Conservation (phyloP, 2,113 vertebrate genomes). For the Mustelus asterias region DNA sequence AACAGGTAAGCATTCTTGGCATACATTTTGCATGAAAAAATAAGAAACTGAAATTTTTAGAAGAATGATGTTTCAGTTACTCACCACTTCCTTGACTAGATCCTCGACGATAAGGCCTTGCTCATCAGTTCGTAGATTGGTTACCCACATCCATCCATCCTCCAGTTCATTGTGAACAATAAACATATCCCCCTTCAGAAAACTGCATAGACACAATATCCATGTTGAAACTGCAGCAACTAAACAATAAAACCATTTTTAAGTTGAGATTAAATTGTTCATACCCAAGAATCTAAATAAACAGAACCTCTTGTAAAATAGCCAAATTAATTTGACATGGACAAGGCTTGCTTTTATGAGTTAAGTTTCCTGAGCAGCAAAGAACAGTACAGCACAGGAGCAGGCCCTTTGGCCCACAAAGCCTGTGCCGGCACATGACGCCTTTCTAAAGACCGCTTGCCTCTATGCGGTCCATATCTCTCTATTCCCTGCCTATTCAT, state of each 20-base stretch:
- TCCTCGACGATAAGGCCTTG: conserved; percentile 97
- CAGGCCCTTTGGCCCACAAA: too few relatives aligned
- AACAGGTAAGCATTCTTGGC: too few relatives aligned
- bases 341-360: not conserved
- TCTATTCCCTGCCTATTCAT: too few relatives aligned
- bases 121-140: conserved; percentile 91
- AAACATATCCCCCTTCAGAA: conserved; percentile 99
- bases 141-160: conserved; percentile 99
- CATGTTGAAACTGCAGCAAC: not conserved
- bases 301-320: not conserved
- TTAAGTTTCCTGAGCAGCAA: not conserved
- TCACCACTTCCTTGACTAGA: conserved; percentile 93
- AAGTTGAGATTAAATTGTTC: not conserved
- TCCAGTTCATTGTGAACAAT: conserved; percentile 98
- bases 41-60: not conserved
- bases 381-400: too few relatives aligned
- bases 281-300: not conserved
- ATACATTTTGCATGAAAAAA: not conserved
- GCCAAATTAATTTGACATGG: not conserved
- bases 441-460: too few relatives aligned
- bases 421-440: too few relatives aligned
- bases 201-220: conserved; percentile 60
- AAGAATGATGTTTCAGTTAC: conserved; percentile 46
- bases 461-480: too few relatives aligned
- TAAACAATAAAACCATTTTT: conserved; percentile 1